Percentiles rank a stretch among this genome's conserved stretches.
phyloP scores from a whole-genome alignment of 2,888 invertebrate species.

The Branchellion lobata region DNA sequence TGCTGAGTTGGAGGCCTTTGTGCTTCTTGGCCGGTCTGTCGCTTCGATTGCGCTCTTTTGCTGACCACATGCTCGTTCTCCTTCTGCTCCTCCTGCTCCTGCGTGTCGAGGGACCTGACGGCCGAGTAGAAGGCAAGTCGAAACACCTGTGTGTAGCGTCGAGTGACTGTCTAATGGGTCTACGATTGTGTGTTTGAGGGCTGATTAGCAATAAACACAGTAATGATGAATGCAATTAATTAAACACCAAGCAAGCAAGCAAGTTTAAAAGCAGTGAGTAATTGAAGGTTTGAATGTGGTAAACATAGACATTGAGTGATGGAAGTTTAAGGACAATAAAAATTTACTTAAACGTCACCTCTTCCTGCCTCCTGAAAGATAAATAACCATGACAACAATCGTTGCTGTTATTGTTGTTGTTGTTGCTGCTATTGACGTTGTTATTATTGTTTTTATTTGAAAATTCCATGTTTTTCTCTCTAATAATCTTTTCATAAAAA shows the following conservation, averaged over 20 bases:
- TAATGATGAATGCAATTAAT: not conserved
- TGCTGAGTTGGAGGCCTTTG: not conserved
- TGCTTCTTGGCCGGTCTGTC: not conserved
- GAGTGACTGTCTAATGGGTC: too few species aligned
- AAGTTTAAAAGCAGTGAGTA: too few species aligned
- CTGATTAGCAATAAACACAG: not conserved
- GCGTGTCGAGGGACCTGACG: not conserved
- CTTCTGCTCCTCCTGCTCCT: not conserved
- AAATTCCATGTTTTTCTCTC: not conserved
- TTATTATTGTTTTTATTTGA: conserved; percentile 3
- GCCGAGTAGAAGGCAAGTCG: not conserved
- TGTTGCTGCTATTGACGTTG: not conserved
- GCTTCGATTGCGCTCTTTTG: not conserved
- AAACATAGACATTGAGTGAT: too few species aligned
- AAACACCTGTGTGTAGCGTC: not conserved
- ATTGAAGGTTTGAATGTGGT: too few species aligned
- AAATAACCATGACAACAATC: not conserved
- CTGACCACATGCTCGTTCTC: too few species aligned
- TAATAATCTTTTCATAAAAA: not conserved
- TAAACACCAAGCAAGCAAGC: too few species aligned
- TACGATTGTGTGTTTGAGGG: not conserved
- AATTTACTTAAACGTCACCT: too few species aligned
- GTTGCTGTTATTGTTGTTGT: not conserved
- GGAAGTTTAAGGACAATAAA: too few species aligned
- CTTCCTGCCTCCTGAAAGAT: conserved; percentile 18